phyloP scores from a whole-genome alignment of 2,888 invertebrate genomes.

The Aelia acuminata region DNA sequence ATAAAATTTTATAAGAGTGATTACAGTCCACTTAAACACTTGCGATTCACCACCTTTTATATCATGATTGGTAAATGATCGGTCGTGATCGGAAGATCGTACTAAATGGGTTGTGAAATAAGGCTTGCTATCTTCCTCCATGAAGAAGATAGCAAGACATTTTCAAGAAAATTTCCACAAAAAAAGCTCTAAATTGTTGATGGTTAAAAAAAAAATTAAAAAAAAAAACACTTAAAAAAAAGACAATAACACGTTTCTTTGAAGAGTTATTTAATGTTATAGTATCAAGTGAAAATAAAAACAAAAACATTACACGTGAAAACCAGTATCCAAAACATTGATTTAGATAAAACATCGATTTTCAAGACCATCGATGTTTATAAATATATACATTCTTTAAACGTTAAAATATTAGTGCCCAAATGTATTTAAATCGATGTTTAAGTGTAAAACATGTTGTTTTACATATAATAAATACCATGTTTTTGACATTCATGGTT shows the following conservation, averaged over 20 bases:
- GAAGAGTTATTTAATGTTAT: neutral
- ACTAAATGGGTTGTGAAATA: neutral
- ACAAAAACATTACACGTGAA: neutral
- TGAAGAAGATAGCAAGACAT: neutral
- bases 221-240: neutral
- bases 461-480: too few species aligned
- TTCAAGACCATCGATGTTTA: too few species aligned
- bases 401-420: too few species aligned
- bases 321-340: too few species aligned
- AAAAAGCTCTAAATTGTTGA: too few species aligned
- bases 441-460: too few species aligned
- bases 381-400: too few species aligned
- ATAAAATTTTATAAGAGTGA: neutral
- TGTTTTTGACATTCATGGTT: too few species aligned
- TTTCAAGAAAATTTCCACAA: neutral
- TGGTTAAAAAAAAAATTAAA: neutral
- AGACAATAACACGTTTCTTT: neutral
- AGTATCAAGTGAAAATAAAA: neutral
- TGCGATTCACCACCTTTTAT: neutral
- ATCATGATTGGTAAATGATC: neutral
- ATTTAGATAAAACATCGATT: too few species aligned
- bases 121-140: neutral
- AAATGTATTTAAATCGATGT: too few species aligned
- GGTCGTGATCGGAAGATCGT: neutral
- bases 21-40: conserved; percentile 6